These are phyloP conservation scores for Agrochola macilenta DNA, from an alignment of 2,888 invertebrate genomes.

Conservation along the genomic window DNA sequence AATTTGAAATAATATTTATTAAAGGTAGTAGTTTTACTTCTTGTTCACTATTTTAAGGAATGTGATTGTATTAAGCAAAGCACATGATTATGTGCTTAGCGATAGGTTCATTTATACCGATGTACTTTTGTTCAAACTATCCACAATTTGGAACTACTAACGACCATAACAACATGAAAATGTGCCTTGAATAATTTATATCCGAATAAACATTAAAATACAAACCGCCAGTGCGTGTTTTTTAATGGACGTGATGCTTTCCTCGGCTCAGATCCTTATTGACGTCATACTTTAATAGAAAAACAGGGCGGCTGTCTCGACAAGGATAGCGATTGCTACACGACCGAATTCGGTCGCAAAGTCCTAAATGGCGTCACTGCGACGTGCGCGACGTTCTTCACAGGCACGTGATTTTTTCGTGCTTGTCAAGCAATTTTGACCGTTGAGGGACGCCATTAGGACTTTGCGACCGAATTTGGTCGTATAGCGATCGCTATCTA, in stretches of 20 bases:
- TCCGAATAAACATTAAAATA: no score
- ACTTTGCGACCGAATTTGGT: no score
- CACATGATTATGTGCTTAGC: neutral
- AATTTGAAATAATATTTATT: conserved; percentile 1
- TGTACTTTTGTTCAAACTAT: neutral
- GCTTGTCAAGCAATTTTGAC: no score
- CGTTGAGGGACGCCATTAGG: no score
- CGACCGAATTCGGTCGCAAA: no score
- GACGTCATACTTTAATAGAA: neutral
- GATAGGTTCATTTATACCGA: no score
- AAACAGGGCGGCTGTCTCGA: neutral
- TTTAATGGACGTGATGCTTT: neutral
- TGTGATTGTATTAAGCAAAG: neutral
- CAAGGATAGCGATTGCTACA: no score
- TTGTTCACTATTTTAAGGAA: conserved; percentile 1
- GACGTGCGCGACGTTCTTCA: no score
- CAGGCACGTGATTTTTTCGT: no score
- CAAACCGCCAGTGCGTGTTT: neutral
- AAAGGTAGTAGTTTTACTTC: conserved; percentile 6
- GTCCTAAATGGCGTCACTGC: no score
- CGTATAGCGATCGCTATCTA: no score
- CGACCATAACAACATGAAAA: neutral
- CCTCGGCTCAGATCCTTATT: neutral
- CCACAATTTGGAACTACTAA: neutral
- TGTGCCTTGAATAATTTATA: neutral